A percentile compares a stretch with the other conserved stretches of the same genome.
Evolutionary conservation across 35 echinoderm and acorn worm genomes (phyloP).

Genomic region (Lytechinus pictus): DNA sequence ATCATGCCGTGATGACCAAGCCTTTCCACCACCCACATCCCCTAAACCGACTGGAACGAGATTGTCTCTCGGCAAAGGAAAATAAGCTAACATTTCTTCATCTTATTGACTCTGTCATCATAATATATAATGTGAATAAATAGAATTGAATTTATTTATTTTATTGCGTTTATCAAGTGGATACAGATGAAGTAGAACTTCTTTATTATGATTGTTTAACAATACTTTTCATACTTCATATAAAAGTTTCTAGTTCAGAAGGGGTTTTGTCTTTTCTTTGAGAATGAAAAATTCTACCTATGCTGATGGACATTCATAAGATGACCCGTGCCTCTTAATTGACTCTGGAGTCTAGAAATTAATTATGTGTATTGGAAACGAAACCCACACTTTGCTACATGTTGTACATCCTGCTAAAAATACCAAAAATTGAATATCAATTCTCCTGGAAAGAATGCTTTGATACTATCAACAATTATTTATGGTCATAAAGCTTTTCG

Average conservation of each 20-base stretch:
- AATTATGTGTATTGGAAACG: background rate
- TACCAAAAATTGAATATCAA: background rate
- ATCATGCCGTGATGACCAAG: conserved; percentile 16
- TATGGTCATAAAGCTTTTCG: background rate
- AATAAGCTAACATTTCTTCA: background rate
- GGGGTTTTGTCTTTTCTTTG: too few species aligned
- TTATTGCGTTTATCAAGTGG: background rate
- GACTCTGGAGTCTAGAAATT: too few species aligned
- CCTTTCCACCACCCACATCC: background rate
- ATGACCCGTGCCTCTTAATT: too few species aligned
- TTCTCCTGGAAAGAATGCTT: background rate
- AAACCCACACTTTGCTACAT: background rate
- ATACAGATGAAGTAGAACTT: background rate
- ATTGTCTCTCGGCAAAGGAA: conserved; percentile 17
- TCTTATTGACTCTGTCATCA: background rate
- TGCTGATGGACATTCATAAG: too few species aligned
- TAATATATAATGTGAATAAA: background rate
- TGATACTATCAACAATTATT: background rate
- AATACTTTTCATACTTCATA: too few species aligned
- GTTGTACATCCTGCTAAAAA: background rate
- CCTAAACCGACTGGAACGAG: background rate
- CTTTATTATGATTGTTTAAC: background rate
- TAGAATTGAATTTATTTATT: background rate
- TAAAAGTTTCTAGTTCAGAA: too few species aligned
- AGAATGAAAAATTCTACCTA: too few species aligned